These are phyloP conservation scores for Vanessa tameamea DNA, from an alignment of 1,140 invertebrate species.

Conservation along the genomic window DNA sequence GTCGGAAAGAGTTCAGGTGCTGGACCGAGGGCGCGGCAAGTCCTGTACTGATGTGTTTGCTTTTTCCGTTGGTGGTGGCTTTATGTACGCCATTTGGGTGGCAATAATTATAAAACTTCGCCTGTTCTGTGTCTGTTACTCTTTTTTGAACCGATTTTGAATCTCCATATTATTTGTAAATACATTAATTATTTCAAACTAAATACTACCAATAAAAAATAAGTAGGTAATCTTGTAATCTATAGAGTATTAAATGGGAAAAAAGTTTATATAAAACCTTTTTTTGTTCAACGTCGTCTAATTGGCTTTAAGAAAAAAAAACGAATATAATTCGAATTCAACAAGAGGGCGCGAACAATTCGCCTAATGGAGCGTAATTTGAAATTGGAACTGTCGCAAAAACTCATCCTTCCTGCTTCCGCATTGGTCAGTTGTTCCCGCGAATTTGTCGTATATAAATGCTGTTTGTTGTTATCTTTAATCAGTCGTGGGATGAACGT, in stretches of 20 bases:
- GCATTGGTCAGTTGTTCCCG: constrained; percentile 58
- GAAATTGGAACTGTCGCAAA: constrained; percentile 54
- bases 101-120: too few relatives aligned
- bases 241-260: background rate
- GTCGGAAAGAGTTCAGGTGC: too few relatives aligned
- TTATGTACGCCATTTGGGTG: too few relatives aligned
- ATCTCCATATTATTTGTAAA: too few relatives aligned
- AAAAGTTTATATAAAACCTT: background rate
- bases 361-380: constrained; percentile 62
- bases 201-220: background rate
- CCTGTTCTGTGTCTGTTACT: too few relatives aligned
- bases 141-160: too few relatives aligned
- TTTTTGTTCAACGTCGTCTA: background rate
- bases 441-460: constrained; percentile 53
- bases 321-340: constrained; percentile 34
- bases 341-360: constrained; percentile 65
- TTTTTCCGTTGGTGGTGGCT: too few relatives aligned
- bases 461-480: constrained; percentile 23
- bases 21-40: too few relatives aligned
- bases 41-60: too few relatives aligned
- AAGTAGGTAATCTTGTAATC: background rate
- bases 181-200: too few relatives aligned
- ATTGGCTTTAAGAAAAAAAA: constrained; percentile 42
- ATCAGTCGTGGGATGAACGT: constrained; percentile 54
- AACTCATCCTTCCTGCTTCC: constrained; percentile 70